phyloP scores from a whole-genome alignment of 2,797 vertebrate genomes.

The Apogon talboti region DNA sequence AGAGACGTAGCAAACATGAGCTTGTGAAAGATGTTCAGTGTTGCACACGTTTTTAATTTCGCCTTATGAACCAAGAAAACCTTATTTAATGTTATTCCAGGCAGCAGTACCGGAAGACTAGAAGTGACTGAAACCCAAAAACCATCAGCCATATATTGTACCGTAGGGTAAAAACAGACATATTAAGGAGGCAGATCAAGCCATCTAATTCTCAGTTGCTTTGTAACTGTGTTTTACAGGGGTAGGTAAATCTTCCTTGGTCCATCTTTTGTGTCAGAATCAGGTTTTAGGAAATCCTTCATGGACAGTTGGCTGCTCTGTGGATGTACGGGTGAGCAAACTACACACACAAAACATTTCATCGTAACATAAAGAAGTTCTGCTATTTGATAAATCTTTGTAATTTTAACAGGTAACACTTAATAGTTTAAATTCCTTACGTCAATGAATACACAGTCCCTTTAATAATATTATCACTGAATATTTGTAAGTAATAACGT shows the following conservation, averaged over 20 bases:
- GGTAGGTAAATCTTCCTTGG: conserved; percentile 96
- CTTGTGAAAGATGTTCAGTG: background rate
- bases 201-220: background rate
- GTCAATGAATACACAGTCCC: no score
- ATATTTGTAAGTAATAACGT: no score
- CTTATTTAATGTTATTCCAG: background rate
- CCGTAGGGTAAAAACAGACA: no score
- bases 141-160: no score
- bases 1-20: background rate
- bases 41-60: background rate
- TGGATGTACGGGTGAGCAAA: conserved; percentile 94
- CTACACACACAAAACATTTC: background rate
- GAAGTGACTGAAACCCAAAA: background rate
- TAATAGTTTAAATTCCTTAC: no score
- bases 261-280: conserved; percentile 96
- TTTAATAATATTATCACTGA: no score
- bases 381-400: background rate
- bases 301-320: conserved; percentile 98
- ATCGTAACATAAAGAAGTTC: background rate
- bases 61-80: background rate
- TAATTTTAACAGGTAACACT: no score
- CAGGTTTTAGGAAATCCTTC: conserved; percentile 97
- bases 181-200: no score
- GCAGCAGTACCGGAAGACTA: background rate
- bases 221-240: conserved; percentile 77